phyloP scores from a whole-genome alignment of 2,797 vertebrate genomes.

The Trichosurus vulpecula region DNA sequence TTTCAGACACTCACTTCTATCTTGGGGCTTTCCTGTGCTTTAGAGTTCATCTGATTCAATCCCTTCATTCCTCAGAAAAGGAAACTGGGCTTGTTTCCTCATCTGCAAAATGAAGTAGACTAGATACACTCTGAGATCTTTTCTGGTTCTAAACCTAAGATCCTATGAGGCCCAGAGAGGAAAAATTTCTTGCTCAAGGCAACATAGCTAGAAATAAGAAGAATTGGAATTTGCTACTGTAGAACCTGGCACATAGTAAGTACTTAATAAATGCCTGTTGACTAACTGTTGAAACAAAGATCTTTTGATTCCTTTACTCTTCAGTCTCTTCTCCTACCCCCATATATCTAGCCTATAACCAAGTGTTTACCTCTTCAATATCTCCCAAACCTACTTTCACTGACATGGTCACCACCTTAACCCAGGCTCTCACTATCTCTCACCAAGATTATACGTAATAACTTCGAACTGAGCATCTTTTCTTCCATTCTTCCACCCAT shows the following conservation, averaged over 20 bases:
- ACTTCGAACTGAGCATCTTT: neutral
- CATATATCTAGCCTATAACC: neutral
- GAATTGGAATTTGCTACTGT: neutral
- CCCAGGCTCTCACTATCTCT: neutral
- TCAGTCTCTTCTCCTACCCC: neutral
- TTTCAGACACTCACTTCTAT: too few relatives aligned
- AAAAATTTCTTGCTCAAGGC: neutral
- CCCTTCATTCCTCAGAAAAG: too few relatives aligned
- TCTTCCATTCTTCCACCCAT: neutral
- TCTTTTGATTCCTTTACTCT: neutral
- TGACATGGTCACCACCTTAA: neutral
- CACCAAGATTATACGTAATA: neutral
- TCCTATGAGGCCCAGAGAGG: neutral
- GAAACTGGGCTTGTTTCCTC: too few relatives aligned
- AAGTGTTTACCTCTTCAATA: neutral
- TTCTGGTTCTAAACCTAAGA: neutral
- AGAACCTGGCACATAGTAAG: neutral
- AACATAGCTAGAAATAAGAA: neutral
- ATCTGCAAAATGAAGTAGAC: too few relatives aligned
- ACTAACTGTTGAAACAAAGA: neutral
- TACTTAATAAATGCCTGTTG: neutral
- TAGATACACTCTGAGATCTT: neutral
- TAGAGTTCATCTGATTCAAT: too few relatives aligned
- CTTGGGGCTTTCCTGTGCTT: too few relatives aligned
- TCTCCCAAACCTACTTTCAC: neutral